These are phyloP conservation scores for Tapirus indicus DNA, from an alignment of 2,797 vertebrate species.

Conservation along the genomic window DNA sequence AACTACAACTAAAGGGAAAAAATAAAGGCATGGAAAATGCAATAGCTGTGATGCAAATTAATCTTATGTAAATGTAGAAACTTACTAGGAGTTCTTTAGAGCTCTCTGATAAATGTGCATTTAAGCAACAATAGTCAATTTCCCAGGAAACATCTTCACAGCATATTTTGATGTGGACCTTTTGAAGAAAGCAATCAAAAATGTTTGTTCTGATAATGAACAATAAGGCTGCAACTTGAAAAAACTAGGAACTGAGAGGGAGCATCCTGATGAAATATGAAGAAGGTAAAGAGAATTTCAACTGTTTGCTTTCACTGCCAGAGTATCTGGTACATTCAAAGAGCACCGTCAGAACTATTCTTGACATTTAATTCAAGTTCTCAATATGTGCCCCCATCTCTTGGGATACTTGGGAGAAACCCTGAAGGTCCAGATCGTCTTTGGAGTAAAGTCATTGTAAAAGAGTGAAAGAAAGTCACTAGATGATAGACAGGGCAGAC, in stretches of 20 bases:
- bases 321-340: not conserved
- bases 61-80: slow-evolving; percentile 59
- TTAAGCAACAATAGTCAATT: slow-evolving; percentile 79
- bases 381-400: not conserved
- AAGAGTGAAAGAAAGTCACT: not conserved
- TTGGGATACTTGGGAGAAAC: not conserved
- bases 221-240: slow-evolving; percentile 48
- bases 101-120: slow-evolving; percentile 65
- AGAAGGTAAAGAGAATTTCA: slow-evolving; percentile 5
- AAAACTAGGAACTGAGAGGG: slow-evolving; percentile 56
- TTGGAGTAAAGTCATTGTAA: not conserved
- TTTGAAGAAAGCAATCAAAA: slow-evolving; percentile 79
- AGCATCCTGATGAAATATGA: slow-evolving; percentile 60
- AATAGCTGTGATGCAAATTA: slow-evolving; percentile 62
- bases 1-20: not conserved
- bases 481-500: not conserved
- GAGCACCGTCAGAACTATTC: not conserved
- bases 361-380: slow-evolving; percentile 15
- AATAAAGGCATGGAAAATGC: not conserved
- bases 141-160: slow-evolving; percentile 63
- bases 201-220: slow-evolving; percentile 72
- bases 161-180: slow-evolving; percentile 57
- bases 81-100: slow-evolving; percentile 38
- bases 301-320: not conserved
- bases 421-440: not conserved